A percentile compares a stretch with the other conserved stretches of the same genome.
These are phyloP conservation scores for Kryptolebias marmoratus DNA, from an alignment of 2,113 vertebrate species.

Conservation along the genomic window DNA sequence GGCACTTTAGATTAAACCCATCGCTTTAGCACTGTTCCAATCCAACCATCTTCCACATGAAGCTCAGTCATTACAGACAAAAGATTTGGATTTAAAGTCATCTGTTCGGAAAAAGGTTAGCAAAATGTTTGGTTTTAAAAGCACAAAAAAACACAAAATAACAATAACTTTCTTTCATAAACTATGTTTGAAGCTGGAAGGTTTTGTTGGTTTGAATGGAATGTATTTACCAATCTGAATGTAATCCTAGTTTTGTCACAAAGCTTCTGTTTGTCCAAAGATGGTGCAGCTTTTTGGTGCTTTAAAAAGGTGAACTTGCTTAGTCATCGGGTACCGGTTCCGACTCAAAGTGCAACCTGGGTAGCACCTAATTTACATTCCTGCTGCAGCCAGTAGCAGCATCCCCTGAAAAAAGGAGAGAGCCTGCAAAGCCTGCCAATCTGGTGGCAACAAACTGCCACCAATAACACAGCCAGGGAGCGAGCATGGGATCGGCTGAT, in stretches of 20 bases:
- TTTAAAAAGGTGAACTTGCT: constrained; percentile 25
- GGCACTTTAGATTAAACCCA: neutral
- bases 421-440: constrained; percentile 55
- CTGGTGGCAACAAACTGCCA: constrained; percentile 20
- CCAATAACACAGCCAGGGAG: constrained; percentile 43
- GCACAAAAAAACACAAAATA: neutral
- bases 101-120: neutral
- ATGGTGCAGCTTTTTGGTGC: constrained; percentile 63
- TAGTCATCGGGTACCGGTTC: neutral
- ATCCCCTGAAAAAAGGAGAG: constrained; percentile 34
- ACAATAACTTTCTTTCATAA: neutral
- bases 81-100: neutral
- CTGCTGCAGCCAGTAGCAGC: constrained; percentile 65
- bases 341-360: neutral
- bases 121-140: constrained; percentile 1
- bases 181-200: neutral
- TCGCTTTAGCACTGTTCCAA: neutral
- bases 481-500: constrained; percentile 34
- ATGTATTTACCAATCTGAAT: constrained; percentile 75
- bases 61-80: neutral
- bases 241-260: constrained; percentile 52
- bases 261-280: constrained; percentile 57
- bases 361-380: constrained; percentile 19
- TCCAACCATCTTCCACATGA: neutral
- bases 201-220: constrained; percentile 45